These are phyloP conservation scores for Oncorhynchus clarkii DNA, from an alignment of 2,113 vertebrate genomes.

Conservation along the genomic window DNA sequence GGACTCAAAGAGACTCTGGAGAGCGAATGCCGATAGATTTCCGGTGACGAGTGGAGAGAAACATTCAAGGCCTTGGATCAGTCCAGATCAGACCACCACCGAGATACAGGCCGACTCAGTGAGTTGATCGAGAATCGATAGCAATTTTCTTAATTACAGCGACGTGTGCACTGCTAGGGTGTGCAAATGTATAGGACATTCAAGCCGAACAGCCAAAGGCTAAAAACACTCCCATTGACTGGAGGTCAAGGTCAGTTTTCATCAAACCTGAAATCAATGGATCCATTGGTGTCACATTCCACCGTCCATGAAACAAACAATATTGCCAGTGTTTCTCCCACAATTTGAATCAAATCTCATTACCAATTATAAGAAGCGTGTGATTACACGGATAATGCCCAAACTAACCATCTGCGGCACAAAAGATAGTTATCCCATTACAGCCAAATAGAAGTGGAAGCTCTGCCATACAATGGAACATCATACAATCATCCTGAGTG, in stretches of 20 bases:
- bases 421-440: slow-evolving; percentile 39
- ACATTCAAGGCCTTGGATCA: slow-evolving; percentile 10
- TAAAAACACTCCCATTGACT: slow-evolving; percentile 22
- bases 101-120: slow-evolving; percentile 22
- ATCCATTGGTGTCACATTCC: slow-evolving; percentile 17
- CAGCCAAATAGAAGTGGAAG: slow-evolving; percentile 47
- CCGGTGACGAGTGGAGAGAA: neutral
- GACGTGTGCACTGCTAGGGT: neutral
- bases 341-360: slow-evolving; percentile 55
- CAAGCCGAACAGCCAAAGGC: neutral
- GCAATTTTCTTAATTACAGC: slow-evolving; percentile 52
- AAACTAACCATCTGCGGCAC: slow-evolving; percentile 48
- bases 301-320: slow-evolving; percentile 16
- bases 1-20: neutral
- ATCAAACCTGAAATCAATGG: slow-evolving; percentile 20
- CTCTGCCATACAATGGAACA: slow-evolving; percentile 39
- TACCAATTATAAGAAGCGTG: slow-evolving; percentile 53
- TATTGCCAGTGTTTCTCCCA: slow-evolving; percentile 27
- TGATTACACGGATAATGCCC: slow-evolving; percentile 59
- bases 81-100: neutral
- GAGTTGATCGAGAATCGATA: slow-evolving; percentile 52
- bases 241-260: slow-evolving; percentile 20
- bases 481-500: slow-evolving; percentile 34
- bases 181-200: slow-evolving; percentile 21
- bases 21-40: neutral